phyloP scores from a whole-genome alignment of 2,888 invertebrate species.

The Lasius platythorax region DNA sequence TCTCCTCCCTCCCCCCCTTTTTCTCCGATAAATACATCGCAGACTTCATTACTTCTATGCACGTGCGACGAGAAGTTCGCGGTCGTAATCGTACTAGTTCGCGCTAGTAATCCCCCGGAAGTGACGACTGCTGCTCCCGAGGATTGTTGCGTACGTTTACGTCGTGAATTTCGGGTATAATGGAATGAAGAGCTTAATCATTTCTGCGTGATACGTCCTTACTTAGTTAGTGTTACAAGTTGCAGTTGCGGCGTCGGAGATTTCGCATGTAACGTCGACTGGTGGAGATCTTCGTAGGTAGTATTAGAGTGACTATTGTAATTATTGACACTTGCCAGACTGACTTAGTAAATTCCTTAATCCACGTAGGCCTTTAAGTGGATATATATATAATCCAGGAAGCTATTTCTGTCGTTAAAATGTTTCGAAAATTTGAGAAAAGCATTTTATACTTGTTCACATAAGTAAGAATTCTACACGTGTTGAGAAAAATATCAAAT shows the following conservation, averaged over 20 bases:
- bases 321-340: slow-evolving; percentile 23
- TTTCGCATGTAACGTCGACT: slow-evolving; percentile 26
- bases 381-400: slow-evolving; percentile 7
- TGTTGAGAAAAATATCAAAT: not conserved
- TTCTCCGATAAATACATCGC: not conserved
- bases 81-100: not conserved
- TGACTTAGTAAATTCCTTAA: slow-evolving; percentile 20
- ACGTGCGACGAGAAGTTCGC: slow-evolving; percentile 11
- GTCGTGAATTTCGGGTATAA: not conserved
- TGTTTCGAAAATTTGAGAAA: not conserved
- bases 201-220: slow-evolving; percentile 17
- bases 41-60: slow-evolving; percentile 11
- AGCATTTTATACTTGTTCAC: not conserved
- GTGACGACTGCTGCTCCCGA: slow-evolving; percentile 7
- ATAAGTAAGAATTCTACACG: not conserved
- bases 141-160: slow-evolving; percentile 18
- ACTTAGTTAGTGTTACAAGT: slow-evolving; percentile 15
- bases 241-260: slow-evolving; percentile 10
- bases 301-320: not conserved
- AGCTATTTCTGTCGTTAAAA: not conserved
- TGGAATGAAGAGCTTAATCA: slow-evolving; percentile 41
- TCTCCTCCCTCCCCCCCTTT: not conserved
- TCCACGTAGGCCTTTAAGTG: not conserved
- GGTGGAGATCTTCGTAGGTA: not conserved
- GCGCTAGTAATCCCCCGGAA: slow-evolving; percentile 1